Base-by-base conservation (phyloP, 2,888 invertebrate genomes). In the Myopa tessellatipennis region DNA sequence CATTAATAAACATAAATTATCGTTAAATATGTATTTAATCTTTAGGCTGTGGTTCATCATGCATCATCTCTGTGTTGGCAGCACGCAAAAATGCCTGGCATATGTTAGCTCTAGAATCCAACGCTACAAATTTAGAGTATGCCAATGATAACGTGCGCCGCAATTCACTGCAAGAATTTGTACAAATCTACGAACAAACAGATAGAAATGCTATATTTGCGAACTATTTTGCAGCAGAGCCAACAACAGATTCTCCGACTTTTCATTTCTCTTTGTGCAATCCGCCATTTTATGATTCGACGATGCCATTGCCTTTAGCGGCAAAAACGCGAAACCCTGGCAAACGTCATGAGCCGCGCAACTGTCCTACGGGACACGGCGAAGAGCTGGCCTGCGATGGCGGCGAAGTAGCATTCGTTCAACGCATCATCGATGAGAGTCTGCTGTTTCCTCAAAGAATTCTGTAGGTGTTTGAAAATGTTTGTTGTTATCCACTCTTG, bases 201-300 rank as follows among this genome's bases (percentile, higher is more conserved):
- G 81, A 88, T 85, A 81, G 84, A 80, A 77, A 83, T 50, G 78
- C 80, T 81, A 86, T 88, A 69, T 87, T 89, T 87, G 67, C 84
- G 77, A 83, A 87, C 84, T 85, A 87, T 34, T 84, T 88, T 55
- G 82, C 87, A 73, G 6, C 55, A 8, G 18, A 1, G 45, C 26
- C 45, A 38, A 12, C 40, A 1, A 6, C 74, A 10, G 60, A 68
- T 26, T 18, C 26, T 26, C 16, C 52, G 12, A 3, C 52, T 5
- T 92, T 90, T 84, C 91, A 93, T 82, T 96, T 96, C 86, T 93
- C 94, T 81, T 95, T 99, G 94, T 99, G 99, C 87, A 99, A 99
- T 90, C 99, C 99, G 58, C 99, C 99, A 16, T 99, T 99, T 89
- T 99, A 96, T 85, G 92, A 92, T 75, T 85, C 87, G 0, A 82